Percentiles rank a stretch among this genome's conserved stretches.
phyloP scores from a whole-genome alignment of 2,797 vertebrate genomes.

The Dermochelys coriacea region DNA sequence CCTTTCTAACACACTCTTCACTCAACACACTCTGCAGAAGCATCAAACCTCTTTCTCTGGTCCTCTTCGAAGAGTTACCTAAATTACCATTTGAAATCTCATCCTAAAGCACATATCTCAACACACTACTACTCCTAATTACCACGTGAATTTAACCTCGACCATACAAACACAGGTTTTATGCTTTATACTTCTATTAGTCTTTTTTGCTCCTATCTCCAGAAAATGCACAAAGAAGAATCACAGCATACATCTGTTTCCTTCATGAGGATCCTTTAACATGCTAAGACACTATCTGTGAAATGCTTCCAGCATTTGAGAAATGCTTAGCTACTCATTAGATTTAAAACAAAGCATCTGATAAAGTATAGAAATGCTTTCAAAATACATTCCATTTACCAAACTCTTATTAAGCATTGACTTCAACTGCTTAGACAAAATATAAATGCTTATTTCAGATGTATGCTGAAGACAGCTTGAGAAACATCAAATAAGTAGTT shows the following conservation, averaged over 20 bases:
- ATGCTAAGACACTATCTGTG: not conserved
- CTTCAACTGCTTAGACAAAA: not conserved
- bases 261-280: not conserved
- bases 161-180: not conserved
- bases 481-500: not conserved
- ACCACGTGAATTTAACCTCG: not conserved
- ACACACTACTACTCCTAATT: slow-evolving; percentile 47
- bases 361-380: not conserved
- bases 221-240: not conserved
- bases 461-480: not conserved
- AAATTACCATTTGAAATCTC: slow-evolving; percentile 13
- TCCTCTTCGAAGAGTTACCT: not conserved
- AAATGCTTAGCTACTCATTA: not conserved
- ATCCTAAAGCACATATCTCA: not conserved
- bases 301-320: not conserved
- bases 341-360: not conserved
- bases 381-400: not conserved
- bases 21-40: not conserved
- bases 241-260: slow-evolving; percentile 12
- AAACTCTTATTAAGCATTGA: not conserved
- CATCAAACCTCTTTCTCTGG: not conserved
- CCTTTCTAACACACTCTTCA: not conserved
- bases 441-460: not conserved
- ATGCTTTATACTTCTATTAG: slow-evolving; percentile 33
- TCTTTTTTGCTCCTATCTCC: not conserved